These are phyloP conservation scores for Zele albiditarsus DNA, from an alignment of 2,888 invertebrate species.

Conservation along the genomic window DNA sequence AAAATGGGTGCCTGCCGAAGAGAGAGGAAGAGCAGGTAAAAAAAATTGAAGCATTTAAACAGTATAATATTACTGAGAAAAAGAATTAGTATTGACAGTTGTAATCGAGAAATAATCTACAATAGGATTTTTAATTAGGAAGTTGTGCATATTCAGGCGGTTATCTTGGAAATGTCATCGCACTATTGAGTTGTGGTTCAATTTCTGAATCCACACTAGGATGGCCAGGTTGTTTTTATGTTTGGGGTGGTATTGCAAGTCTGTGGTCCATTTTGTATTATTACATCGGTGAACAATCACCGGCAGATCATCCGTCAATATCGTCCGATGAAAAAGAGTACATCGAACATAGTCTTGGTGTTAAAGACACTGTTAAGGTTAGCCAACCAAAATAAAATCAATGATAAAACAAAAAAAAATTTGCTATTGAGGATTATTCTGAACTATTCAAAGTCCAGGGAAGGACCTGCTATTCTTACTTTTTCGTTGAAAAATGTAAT, in stretches of 20 bases:
- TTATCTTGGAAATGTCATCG: conserved; percentile 85
- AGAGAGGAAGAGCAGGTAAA: conserved; percentile 81
- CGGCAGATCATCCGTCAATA: conserved; percentile 77
- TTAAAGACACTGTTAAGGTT: conserved; percentile 68
- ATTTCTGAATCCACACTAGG: conserved; percentile 80
- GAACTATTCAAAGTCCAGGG: too few relatives aligned
- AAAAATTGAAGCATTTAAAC: conserved; percentile 74
- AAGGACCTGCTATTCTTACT: background rate
- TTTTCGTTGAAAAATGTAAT: conserved; percentile 9
- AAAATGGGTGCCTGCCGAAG: conserved; percentile 81
- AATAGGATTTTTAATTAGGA: conserved; percentile 51
- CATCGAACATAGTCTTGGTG: conserved; percentile 80
- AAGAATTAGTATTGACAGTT: too few relatives aligned
- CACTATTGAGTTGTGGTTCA: conserved; percentile 82
- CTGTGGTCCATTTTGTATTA: conserved; percentile 78
- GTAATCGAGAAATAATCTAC: background rate
- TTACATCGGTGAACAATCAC: conserved; percentile 79
- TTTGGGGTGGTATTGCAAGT: conserved; percentile 79
- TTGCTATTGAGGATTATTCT: background rate
- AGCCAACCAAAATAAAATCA: conserved; percentile 12
- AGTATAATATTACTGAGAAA: background rate
- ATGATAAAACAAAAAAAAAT: background rate
- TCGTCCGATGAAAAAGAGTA: conserved; percentile 78
- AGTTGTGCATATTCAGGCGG: conserved; percentile 76
- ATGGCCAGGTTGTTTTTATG: conserved; percentile 87